phyloP scores from a whole-genome alignment of 2,797 vertebrate genomes.

The Nothura maculosa region DNA sequence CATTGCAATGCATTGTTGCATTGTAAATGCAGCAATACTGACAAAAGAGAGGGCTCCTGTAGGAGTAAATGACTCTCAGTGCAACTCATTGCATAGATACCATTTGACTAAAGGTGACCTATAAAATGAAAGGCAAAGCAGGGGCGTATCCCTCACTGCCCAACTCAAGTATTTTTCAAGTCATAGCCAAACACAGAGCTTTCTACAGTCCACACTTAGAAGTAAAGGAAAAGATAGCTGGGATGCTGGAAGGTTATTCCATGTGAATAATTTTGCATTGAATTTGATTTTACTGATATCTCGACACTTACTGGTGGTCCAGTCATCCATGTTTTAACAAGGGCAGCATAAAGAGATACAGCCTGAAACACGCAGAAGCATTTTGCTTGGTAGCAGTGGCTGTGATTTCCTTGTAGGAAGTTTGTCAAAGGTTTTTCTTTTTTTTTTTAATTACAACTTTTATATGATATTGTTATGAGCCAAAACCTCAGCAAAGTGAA shows the following conservation, averaged over 20 bases:
- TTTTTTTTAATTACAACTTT: not conserved
- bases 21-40: not conserved
- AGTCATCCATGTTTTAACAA: not conserved
- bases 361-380: not conserved
- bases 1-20: no score
- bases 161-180: not conserved
- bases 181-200: not conserved
- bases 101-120: not conserved
- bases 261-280: not conserved
- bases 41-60: not conserved
- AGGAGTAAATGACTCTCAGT: not conserved
- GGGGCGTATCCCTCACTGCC: not conserved
- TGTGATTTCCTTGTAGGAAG: not conserved
- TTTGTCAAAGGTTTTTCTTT: no score
- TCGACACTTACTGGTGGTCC: not conserved
- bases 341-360: not conserved
- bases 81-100: not conserved
- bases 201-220: not conserved
- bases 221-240: not conserved
- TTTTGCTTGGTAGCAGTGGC: not conserved
- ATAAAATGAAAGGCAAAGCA: not conserved
- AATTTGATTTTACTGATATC: not conserved
- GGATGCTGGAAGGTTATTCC: not conserved
- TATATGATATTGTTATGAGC: not conserved
- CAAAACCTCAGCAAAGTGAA: not conserved